A percentile compares a stretch with the other conserved stretches of the same genome.
These are phyloP conservation scores for Corythaeola cristata DNA, from an alignment of 2,113 vertebrate species.

Conservation along the genomic window DNA sequence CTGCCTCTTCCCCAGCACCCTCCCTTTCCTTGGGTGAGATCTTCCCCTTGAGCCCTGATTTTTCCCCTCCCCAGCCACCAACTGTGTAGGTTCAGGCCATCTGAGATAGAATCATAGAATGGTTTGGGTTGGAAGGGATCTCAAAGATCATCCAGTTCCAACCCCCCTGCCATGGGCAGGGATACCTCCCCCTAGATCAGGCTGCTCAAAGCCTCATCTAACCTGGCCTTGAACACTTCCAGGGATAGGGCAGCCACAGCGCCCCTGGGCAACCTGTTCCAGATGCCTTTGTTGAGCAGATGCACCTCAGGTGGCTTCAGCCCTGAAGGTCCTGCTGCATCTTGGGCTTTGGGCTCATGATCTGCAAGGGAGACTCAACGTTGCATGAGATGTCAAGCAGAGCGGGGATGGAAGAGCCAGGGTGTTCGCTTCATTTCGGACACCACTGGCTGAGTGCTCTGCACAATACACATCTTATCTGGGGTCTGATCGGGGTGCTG, in stretches of 20 bases:
- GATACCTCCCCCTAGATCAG: no score
- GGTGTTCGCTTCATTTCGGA: background rate
- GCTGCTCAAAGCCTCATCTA: no score
- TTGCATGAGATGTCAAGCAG: rapidly evolving
- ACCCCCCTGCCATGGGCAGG: no score
- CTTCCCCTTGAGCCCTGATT: background rate
- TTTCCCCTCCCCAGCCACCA: background rate
- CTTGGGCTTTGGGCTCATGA: background rate
- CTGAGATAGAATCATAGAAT: background rate
- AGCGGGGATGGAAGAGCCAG: rapidly evolving
- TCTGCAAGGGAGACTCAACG: no score
- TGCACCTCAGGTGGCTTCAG: background rate
- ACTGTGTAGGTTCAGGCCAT: background rate
- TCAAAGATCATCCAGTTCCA: no score
- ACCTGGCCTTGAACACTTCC: no score
- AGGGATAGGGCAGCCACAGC: no score
- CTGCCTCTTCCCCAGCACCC: background rate
- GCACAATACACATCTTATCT: background rate
- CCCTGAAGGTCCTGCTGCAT: background rate
- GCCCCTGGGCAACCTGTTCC: no score
- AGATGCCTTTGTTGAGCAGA: background rate
- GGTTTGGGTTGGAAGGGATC: no score
- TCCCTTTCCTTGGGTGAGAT: background rate
- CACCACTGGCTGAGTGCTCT: background rate
- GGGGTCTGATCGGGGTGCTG: background rate